These are phyloP conservation scores for Delichon dasypus DNA, from an alignment of 2,797 vertebrate genomes.

Conservation along the genomic window DNA sequence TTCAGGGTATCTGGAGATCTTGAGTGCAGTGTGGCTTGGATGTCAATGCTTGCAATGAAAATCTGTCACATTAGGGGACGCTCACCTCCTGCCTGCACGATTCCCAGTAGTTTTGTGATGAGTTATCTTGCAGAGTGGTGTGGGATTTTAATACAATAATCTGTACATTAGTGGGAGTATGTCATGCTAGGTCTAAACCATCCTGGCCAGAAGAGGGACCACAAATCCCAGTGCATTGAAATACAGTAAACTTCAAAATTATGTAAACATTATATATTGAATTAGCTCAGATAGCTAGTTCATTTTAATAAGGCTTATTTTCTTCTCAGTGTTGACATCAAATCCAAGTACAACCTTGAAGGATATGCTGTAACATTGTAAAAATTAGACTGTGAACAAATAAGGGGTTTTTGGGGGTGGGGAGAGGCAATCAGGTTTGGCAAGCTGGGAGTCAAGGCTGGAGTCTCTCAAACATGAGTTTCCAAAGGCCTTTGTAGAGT, in stretches of 20 bases:
- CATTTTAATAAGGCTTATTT: neutral
- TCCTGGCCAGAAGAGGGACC: neutral
- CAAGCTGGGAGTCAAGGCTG: neutral
- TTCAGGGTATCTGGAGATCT: slow-evolving; percentile 14
- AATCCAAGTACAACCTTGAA: neutral
- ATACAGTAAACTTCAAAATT: neutral
- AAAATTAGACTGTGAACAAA: neutral
- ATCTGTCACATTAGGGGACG: neutral
- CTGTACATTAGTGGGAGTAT: neutral
- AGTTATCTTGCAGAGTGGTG: neutral
- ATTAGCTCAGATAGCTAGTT: neutral
- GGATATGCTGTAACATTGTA: neutral
- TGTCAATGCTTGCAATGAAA: neutral
- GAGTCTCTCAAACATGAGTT: neutral
- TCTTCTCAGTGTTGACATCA: neutral
- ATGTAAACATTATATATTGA: neutral
- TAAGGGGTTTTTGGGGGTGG: neutral
- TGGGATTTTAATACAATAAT: slow-evolving; percentile 22
- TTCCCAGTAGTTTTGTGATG: slow-evolving; percentile 34
- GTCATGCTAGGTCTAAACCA: neutral
- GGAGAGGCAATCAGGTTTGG: neutral
- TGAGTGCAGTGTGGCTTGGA: neutral
- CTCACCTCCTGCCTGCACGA: slow-evolving; percentile 7
- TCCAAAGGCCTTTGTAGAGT: neutral
- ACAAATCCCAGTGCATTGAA: slow-evolving; percentile 17